phyloP scores from a whole-genome alignment of 1,140 invertebrate species.

The Tetramorium alpestre region DNA sequence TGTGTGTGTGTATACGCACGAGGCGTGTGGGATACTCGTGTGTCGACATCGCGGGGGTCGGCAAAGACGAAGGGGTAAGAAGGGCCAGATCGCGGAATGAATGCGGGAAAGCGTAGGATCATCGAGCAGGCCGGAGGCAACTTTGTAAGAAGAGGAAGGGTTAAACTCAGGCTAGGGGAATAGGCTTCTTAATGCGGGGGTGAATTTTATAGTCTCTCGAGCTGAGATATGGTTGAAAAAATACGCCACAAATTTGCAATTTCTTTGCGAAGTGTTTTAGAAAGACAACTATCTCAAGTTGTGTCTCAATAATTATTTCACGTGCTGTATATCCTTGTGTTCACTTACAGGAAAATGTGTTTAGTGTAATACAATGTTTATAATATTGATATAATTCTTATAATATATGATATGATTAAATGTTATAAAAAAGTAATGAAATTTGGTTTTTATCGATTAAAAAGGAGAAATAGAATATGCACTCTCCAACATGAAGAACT shows the following conservation, averaged over 20 bases:
- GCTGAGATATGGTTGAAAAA: conserved; percentile 60
- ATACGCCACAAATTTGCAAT: conserved; percentile 25
- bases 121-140: conserved; percentile 53
- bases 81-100: conserved; percentile 71
- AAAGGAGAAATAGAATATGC: neutral
- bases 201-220: conserved; percentile 64
- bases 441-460: neutral
- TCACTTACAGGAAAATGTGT: neutral
- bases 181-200: conserved; percentile 39
- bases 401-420: neutral
- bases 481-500: no score
- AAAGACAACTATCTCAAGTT: neutral
- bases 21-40: conserved; percentile 25
- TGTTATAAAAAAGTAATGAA: neutral
- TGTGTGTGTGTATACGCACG: conserved; percentile 16
- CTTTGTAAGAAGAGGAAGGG: conserved; percentile 66
- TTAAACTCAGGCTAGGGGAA: conserved; percentile 62
- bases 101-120: conserved; percentile 72
- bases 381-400: neutral
- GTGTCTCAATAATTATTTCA: neutral
- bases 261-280: neutral
- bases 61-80: conserved; percentile 65
- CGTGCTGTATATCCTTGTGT: neutral
- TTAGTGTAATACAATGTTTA: neutral
- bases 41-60: conserved; percentile 35